These are phyloP conservation scores for Hippopotamus amphibius DNA, from an alignment of 2,113 vertebrate species.

Conservation along the genomic window DNA sequence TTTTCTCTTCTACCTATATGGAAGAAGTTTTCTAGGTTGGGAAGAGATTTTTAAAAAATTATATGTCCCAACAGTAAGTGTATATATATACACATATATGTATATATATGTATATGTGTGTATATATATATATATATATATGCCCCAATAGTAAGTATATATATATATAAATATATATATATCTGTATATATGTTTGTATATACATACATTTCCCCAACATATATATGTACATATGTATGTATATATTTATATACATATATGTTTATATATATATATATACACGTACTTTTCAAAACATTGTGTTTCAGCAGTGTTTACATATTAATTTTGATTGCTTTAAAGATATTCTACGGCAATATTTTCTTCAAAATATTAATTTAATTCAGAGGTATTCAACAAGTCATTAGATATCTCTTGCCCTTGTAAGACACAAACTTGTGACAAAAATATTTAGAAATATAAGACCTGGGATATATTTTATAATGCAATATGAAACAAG, in stretches of 20 bases:
- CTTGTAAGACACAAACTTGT: neutral
- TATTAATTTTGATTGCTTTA: neutral
- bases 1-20: neutral
- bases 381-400: neutral
- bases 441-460: conserved; percentile 6
- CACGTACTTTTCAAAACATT: neutral
- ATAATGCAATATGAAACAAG: neutral
- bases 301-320: neutral
- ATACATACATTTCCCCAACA: neutral
- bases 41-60: neutral
- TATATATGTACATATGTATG: neutral
- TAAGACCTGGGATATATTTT: neutral
- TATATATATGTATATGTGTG: too few relatives aligned
- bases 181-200: neutral
- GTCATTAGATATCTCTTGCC: neutral
- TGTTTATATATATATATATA: neutral
- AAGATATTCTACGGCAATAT: neutral
- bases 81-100: neutral
- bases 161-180: neutral
- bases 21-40: neutral
- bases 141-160: neutral
- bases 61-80: neutral
- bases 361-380: conserved; percentile 19
- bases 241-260: neutral
- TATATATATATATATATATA: neutral